These are phyloP conservation scores for Eilema griseolum DNA, from an alignment of 2,888 invertebrate genomes.

Conservation along the genomic window DNA sequence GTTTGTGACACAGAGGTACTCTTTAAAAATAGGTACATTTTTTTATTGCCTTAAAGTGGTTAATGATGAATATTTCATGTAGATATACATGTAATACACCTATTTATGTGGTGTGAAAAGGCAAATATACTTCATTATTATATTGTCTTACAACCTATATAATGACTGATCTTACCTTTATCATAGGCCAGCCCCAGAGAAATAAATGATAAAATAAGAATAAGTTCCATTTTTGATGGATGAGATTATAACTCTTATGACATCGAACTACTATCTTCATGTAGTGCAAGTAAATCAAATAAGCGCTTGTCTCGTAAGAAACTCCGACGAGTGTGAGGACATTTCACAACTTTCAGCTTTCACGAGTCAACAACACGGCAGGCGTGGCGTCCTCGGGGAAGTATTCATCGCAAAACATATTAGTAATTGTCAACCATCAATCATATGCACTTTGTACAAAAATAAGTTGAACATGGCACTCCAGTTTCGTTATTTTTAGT, in stretches of 20 bases:
- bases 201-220: conserved; percentile 70
- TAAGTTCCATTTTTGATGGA: conserved; percentile 61
- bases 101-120: background rate
- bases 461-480: conserved; percentile 21
- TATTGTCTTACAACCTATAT: background rate
- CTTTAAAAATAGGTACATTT: background rate
- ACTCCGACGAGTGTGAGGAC: background rate
- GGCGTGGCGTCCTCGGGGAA: conserved; percentile 51
- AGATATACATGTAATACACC: background rate
- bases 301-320: conserved; percentile 15
- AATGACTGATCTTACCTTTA: conserved; percentile 64
- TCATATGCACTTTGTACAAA: conserved; percentile 11
- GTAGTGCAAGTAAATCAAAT: conserved; percentile 12
- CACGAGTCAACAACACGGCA: conserved; percentile 36
- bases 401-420: conserved; percentile 22
- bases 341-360: conserved; percentile 24
- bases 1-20: background rate
- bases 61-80: background rate
- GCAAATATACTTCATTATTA: background rate
- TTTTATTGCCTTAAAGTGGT: background rate
- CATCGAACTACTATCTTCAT: conserved; percentile 25
- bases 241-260: conserved; percentile 31
- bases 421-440: conserved; percentile 6
- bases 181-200: conserved; percentile 67
- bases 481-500: conserved; percentile 11